These are phyloP conservation scores for Macrochelys suwanniensis DNA, from an alignment of 2,797 vertebrate genomes.

Conservation along the genomic window DNA sequence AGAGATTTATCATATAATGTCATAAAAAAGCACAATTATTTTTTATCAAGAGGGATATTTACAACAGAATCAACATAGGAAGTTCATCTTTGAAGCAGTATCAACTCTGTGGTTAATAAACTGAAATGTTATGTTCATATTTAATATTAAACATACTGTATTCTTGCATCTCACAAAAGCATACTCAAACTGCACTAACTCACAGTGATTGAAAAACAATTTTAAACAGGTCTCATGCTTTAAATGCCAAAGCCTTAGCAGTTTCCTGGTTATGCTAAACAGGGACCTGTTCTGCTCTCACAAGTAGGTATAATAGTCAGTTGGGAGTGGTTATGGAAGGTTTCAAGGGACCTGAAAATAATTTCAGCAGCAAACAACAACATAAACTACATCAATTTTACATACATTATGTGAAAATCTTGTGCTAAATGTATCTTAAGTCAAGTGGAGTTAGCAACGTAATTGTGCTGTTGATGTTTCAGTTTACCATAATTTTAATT, in stretches of 20 bases:
- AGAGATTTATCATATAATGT: not conserved
- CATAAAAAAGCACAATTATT: not conserved
- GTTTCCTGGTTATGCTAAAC: not conserved
- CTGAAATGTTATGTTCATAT: not conserved
- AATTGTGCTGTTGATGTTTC: not conserved
- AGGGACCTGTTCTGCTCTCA: not conserved
- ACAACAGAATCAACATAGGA: constrained; percentile 15
- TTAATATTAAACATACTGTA: not conserved
- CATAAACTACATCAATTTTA: constrained; percentile 9
- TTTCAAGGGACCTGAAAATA: constrained; percentile 37
- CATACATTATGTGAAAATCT: constrained; percentile 19
- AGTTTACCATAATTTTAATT: constrained; percentile 41
- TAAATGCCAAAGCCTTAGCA: fast-evolving
- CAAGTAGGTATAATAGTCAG: constrained; percentile 13
- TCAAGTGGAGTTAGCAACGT: not conserved
- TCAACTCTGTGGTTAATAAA: not conserved
- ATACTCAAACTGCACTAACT: fast-evolving
- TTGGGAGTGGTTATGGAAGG: not conserved
- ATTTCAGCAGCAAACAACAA: constrained; percentile 40
- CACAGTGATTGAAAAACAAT: not conserved
- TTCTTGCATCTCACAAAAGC: not conserved
- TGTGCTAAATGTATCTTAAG: constrained; percentile 23
- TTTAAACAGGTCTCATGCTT: not conserved
- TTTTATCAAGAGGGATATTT: not conserved
- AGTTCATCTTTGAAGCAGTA: not conserved